These are phyloP conservation scores for Drosophila setifemur DNA, from an alignment of 1,140 invertebrate species.

Conservation along the genomic window DNA sequence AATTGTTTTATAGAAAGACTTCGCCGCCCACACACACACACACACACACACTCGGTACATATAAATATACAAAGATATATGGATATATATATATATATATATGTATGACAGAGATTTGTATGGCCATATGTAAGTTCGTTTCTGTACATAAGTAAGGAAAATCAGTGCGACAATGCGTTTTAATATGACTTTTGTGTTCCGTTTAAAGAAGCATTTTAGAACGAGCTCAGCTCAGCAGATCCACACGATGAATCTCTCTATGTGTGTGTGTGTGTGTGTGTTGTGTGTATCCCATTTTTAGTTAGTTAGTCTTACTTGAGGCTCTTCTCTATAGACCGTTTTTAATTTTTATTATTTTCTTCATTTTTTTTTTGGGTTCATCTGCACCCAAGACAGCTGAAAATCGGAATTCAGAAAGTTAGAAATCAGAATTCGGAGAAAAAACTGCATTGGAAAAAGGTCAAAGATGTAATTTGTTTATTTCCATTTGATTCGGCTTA, in stretches of 20 bases:
- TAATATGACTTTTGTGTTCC: conserved; percentile 76
- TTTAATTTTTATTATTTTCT: too few species aligned
- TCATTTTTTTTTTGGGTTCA: conserved; percentile 16
- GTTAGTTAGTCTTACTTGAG: conserved; percentile 54
- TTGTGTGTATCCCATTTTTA: conserved; percentile 36
- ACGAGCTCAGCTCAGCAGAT: conserved; percentile 33
- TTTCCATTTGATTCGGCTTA: conserved; percentile 22
- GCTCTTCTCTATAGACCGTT: conserved; percentile 34
- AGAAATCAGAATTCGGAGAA: too few species aligned
- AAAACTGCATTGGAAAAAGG: conserved; percentile 11
- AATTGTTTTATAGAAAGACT: conserved; percentile 47
- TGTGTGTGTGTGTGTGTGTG: not conserved
- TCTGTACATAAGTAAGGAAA: conserved; percentile 68
- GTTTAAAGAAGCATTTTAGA: conserved; percentile 65
- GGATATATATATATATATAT: not conserved
- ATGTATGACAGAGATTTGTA: not conserved
- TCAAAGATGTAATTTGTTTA: conserved; percentile 31
- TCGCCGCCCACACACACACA: not conserved
- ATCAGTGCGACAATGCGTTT: conserved; percentile 75
- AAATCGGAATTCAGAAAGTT: not conserved
- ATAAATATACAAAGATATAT: not conserved
- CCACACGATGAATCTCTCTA: conserved; percentile 2
- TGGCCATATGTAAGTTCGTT: conserved; percentile 46
- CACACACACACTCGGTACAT: not conserved
- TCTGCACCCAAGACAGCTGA: conserved; percentile 30